Evolutionary conservation across 2,797 vertebrate species (phyloP).

Genomic region (Acanthurus lineatus): DNA sequence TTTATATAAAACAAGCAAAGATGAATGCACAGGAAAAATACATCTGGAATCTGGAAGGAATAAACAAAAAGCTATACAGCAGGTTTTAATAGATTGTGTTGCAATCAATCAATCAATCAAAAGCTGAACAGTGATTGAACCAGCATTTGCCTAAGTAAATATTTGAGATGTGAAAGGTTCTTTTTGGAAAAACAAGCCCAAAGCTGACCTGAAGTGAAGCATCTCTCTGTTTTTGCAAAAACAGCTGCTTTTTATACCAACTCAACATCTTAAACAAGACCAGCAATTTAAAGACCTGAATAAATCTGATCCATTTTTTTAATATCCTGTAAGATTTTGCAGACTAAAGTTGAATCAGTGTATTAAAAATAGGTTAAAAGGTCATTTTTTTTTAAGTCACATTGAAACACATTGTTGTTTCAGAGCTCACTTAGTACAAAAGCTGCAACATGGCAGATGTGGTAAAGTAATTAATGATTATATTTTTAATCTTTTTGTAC

Average conservation of each 20-base stretch:
- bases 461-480: too few species aligned
- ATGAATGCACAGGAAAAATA: background rate
- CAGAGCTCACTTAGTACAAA: background rate
- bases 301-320: background rate
- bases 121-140: background rate
- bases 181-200: background rate
- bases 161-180: background rate
- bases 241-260: constrained; percentile 11
- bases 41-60: background rate
- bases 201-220: background rate
- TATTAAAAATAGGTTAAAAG: too few species aligned
- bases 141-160: background rate
- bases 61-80: background rate
- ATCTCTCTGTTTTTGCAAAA: background rate
- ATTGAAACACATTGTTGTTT: too few species aligned
- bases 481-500: too few species aligned
- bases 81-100: background rate
- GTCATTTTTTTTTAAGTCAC: too few species aligned
- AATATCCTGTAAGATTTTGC: background rate
- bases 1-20: background rate
- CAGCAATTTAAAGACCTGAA: background rate
- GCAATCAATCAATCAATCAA: background rate
- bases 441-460: too few species aligned
- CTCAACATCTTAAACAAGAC: background rate
- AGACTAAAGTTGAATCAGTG: too few species aligned